These are phyloP conservation scores for Indri indri DNA, from an alignment of 2,113 vertebrate species.

Conservation along the genomic window DNA sequence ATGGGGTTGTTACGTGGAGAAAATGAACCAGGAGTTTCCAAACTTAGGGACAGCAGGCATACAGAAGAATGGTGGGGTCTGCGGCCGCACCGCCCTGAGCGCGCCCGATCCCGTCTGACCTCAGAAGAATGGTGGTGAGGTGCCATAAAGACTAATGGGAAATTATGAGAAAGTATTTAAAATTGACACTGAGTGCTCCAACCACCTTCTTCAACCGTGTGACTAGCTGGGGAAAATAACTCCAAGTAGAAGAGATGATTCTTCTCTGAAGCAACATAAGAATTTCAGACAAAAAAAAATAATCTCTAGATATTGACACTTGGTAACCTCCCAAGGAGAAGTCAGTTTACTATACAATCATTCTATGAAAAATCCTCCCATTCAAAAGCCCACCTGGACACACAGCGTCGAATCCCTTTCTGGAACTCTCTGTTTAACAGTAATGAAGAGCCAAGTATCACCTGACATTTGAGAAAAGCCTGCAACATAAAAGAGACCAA, in stretches of 20 bases:
- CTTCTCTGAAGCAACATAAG: not conserved
- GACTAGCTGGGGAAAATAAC: not conserved
- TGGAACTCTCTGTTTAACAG: not conserved
- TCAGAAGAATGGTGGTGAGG: not conserved
- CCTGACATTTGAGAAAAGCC: not conserved
- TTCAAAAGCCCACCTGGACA: not conserved
- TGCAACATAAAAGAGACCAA: not conserved
- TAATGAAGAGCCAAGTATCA: not conserved
- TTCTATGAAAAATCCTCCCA: not conserved
- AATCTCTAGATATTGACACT: not conserved
- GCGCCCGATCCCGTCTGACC: no score
- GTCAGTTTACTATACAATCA: not conserved
- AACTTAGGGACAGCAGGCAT: not conserved
- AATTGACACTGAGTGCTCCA: no score
- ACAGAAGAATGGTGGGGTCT: not conserved
- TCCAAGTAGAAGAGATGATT: not conserved
- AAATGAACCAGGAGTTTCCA: not conserved
- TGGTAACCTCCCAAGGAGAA: not conserved
- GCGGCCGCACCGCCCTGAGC: no score
- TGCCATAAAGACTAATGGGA: not conserved
- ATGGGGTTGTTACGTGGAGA: not conserved
- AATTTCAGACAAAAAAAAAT: not conserved
- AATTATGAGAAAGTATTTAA: not conserved
- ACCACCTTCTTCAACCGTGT: not conserved
- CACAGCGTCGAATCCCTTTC: not conserved